phyloP scores from a whole-genome alignment of 2,797 vertebrate genomes.

The Ctenochaetus hawaiiensis region DNA sequence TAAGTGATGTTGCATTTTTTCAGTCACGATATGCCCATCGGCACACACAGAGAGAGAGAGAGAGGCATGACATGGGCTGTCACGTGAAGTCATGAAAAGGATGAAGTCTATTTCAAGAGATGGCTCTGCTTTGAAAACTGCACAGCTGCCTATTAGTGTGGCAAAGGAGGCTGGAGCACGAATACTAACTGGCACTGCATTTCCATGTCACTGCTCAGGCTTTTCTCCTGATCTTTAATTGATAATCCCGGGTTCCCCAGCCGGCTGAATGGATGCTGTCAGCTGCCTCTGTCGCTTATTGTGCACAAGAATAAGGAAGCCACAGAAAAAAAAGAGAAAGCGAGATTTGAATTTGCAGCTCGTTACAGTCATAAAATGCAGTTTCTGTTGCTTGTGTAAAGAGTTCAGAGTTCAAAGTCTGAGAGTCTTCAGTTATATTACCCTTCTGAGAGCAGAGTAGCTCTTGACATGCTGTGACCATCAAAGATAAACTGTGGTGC shows the following conservation, averaged over 20 bases:
- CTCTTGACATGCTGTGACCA: not conserved
- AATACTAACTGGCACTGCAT: constrained; percentile 54
- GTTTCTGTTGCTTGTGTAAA: not conserved
- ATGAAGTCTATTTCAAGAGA: constrained; percentile 65
- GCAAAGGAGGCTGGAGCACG: constrained; percentile 18
- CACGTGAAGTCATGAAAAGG: constrained; percentile 68
- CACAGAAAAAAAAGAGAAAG: not conserved
- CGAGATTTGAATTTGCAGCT: constrained; percentile 1
- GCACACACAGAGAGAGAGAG: constrained; percentile 8
- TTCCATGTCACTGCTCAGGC: constrained; percentile 72
- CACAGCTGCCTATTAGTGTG: constrained; percentile 67
- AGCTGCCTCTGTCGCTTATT: constrained; percentile 37
- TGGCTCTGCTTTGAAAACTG: constrained; percentile 41
- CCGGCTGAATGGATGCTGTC: constrained; percentile 40
- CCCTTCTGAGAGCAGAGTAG: not conserved
- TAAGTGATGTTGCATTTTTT: constrained; percentile 6
- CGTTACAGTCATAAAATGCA: not conserved
- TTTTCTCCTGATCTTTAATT: constrained; percentile 49
- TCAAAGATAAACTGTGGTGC: not conserved
- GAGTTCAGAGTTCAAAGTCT: constrained; percentile 23
- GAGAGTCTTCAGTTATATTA: too few species aligned
- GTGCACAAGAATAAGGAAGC: constrained; percentile 18
- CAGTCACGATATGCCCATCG: constrained; percentile 33
- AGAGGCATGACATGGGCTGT: constrained; percentile 53
- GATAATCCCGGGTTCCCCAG: constrained; percentile 50